These are phyloP conservation scores for Halichondria panicea DNA, from an alignment of 37 sponge, comb jelly and placozoan genomes.

Conservation along the genomic window DNA sequence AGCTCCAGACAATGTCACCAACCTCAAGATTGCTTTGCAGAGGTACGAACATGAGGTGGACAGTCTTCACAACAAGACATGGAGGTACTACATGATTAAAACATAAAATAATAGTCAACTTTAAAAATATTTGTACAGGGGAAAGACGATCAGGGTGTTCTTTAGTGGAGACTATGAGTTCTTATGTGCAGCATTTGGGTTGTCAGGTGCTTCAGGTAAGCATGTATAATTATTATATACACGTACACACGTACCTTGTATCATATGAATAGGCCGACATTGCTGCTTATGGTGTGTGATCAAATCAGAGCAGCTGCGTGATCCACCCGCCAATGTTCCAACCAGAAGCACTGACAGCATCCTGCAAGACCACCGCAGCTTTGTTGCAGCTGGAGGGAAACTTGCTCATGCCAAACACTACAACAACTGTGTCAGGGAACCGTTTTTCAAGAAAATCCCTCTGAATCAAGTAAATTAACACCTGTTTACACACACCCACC, in stretches of 20 bases:
- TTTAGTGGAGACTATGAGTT: constrained; percentile 50
- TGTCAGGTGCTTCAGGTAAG: constrained; percentile 43
- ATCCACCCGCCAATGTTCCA: background rate
- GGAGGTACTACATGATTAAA: constrained; percentile 26
- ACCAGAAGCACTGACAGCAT: background rate
- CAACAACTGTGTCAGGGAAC: constrained; percentile 36
- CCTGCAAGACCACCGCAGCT: background rate
- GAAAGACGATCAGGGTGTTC: constrained; percentile 19
- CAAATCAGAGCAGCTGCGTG: background rate
- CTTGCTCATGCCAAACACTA: constrained; percentile 22
- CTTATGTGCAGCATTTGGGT: constrained; percentile 12
- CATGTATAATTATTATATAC: background rate
- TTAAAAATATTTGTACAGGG: constrained; percentile 4
- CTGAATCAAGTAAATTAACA: constrained; percentile 13
- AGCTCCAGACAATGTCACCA: constrained; percentile 27
- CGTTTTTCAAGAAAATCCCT: constrained; percentile 4
- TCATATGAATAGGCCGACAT: constrained; percentile 26
- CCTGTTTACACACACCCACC: too few species aligned
- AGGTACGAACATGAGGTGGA: constrained; percentile 4
- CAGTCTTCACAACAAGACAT: background rate
- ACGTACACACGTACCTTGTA: background rate
- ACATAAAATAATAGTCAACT: background rate
- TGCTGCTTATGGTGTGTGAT: constrained; percentile 54
- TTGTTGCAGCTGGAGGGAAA: constrained; percentile 6
- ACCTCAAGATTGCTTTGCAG: constrained; percentile 31